Conservation (phyloP, 2,797 vertebrate species). For the Epinephelus malabaricus region DNA sequence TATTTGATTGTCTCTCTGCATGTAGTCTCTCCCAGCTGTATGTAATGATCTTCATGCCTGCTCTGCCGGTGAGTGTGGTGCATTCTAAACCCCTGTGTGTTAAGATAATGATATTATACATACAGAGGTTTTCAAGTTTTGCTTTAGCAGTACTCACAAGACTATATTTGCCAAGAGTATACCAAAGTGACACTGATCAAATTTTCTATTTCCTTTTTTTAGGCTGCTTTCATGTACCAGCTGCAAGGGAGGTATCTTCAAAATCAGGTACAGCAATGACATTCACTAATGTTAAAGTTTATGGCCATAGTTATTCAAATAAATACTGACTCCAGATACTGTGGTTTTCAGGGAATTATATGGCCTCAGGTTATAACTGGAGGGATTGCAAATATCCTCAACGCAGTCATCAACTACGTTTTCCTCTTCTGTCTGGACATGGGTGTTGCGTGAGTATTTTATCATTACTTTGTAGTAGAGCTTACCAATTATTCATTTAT, state of each 20-base stretch:
- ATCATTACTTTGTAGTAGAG: neutral
- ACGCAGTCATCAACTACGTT: conserved; percentile 90
- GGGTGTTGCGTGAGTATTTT: conserved; percentile 91
- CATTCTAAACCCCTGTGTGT: neutral
- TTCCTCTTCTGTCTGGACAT: conserved; percentile 88
- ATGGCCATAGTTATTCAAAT: neutral
- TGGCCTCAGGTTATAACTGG: conserved; percentile 89
- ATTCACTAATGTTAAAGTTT: neutral
- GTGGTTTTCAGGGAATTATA: conserved; percentile 86
- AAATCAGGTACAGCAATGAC: conserved; percentile 78
- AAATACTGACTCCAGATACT: neutral
- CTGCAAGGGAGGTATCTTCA: conserved; percentile 83
- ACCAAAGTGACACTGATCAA: neutral
- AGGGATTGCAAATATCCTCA: conserved; percentile 88
- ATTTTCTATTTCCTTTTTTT: conserved; percentile 6
- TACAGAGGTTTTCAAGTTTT: neutral
- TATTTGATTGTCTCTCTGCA: conserved; percentile 52
- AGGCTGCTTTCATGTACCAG: conserved; percentile 88
- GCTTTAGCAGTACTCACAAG: neutral
- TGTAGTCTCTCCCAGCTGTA: conserved; percentile 92
- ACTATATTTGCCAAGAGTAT: neutral
- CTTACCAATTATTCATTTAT: neutral
- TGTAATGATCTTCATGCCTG: conserved; percentile 94
- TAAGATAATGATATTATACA: neutral
- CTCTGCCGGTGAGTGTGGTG: conserved; percentile 92